A percentile compares a stretch with the other conserved stretches of the same genome.
These are phyloP conservation scores for Poecilia picta DNA, from an alignment of 2,797 vertebrate genomes.

Conservation along the genomic window DNA sequence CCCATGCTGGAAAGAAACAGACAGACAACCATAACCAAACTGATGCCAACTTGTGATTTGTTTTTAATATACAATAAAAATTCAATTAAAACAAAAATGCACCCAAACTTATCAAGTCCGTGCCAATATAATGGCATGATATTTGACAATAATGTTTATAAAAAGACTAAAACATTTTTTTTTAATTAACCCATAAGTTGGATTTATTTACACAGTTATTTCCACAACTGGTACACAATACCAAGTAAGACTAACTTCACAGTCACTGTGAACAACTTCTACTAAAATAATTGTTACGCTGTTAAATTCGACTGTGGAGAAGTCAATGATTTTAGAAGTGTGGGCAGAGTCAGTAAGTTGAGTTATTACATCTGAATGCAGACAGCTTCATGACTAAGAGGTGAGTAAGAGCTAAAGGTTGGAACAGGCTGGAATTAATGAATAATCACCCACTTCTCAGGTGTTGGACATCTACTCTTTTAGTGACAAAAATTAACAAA, in stretches of 20 bases:
- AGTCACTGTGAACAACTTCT: conserved; percentile 22
- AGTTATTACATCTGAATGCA: conserved; percentile 53
- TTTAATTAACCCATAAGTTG: background rate
- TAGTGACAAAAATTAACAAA: background rate
- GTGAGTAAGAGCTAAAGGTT: conserved; percentile 45
- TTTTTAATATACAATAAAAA: background rate
- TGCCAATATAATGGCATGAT: too few species aligned
- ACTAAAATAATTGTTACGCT: conserved; percentile 46
- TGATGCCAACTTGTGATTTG: background rate
- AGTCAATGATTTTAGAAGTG: conserved; percentile 34
- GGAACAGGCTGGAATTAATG: conserved; percentile 37
- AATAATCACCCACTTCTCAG: conserved; percentile 15
- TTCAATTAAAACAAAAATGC: too few species aligned
- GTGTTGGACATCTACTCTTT: conserved; percentile 1
- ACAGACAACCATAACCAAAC: conserved; percentile 1
- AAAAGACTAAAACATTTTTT: background rate
- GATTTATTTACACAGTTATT: background rate
- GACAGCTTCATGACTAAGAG: conserved; percentile 65
- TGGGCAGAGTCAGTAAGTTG: conserved; percentile 41
- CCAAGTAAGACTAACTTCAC: background rate
- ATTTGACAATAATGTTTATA: too few species aligned
- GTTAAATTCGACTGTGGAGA: conserved; percentile 29
- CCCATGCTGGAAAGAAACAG: conserved; percentile 79
- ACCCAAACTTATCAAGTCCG: too few species aligned
- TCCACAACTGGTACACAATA: background rate